Evolutionary conservation across 2,888 invertebrate genomes (phyloP).

Genomic region (Nemurella pictetii): DNA sequence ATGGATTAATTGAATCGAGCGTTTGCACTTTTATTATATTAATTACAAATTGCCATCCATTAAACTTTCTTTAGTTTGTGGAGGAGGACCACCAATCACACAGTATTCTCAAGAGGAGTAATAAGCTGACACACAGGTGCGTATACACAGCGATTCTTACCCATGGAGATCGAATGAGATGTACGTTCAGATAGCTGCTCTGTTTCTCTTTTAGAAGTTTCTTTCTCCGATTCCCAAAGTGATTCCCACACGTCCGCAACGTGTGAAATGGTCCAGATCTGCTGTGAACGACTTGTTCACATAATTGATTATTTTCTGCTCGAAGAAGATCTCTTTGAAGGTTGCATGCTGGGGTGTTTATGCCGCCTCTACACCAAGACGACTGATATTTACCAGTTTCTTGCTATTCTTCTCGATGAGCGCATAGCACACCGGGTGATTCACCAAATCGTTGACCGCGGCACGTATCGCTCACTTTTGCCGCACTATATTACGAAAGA

Average conservation of each 20-base stretch:
- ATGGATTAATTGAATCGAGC: not conserved
- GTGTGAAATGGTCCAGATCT: not conserved
- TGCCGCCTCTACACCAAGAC: not conserved
- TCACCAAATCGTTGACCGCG: conserved; percentile 1
- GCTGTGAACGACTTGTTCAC: not conserved
- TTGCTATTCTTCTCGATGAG: conserved; percentile 5
- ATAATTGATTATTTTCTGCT: not conserved
- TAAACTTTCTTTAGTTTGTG: no score
- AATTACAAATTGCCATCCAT: no score
- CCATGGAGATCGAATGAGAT: not conserved
- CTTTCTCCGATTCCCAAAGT: not conserved
- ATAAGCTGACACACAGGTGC: no score
- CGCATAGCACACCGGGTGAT: not conserved
- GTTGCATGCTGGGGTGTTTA: not conserved
- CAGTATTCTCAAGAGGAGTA: no score
- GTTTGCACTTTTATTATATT: no score
- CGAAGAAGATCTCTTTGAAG: not conserved
- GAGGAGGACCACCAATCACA: no score
- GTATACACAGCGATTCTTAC: no score
- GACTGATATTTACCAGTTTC: not conserved
- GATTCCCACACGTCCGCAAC: not conserved
- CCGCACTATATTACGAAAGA: conserved; percentile 7
- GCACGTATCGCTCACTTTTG: not conserved
- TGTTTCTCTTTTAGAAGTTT: not conserved
- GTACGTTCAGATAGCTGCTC: not conserved